Conservation (phyloP, 2,797 vertebrate species). For the Danio choprae region DNA sequence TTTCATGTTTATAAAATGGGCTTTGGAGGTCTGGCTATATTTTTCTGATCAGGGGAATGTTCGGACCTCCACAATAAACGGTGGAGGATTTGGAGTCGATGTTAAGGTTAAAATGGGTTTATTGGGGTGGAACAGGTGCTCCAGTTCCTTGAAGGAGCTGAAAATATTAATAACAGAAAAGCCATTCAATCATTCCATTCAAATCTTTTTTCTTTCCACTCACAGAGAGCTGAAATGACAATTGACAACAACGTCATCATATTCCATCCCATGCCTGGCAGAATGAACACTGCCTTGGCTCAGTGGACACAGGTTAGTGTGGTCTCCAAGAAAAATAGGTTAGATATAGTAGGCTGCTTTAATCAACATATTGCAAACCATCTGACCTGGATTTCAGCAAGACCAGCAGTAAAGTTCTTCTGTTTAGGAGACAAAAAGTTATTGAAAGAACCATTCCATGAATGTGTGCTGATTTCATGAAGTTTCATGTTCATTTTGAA, state of each 20-base stretch:
- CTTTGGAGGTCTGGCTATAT: slow-evolving; percentile 51
- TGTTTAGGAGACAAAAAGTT: background rate
- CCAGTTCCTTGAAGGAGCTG: slow-evolving; percentile 27
- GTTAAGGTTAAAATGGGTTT: slow-evolving; percentile 46
- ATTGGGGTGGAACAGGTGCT: slow-evolving; percentile 36
- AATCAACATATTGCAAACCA: background rate
- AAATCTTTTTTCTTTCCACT: background rate
- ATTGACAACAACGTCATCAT: background rate
- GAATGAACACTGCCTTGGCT: slow-evolving; percentile 2
- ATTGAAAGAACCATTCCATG: background rate
- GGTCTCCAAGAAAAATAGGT: background rate
- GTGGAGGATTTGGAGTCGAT: background rate
- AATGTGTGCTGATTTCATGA: background rate
- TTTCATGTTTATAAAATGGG: slow-evolving; percentile 71
- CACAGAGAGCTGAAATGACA: slow-evolving; percentile 4
- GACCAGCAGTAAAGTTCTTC: background rate
- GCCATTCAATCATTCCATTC: slow-evolving; percentile 5
- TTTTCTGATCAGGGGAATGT: slow-evolving; percentile 15
- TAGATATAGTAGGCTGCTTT: background rate
- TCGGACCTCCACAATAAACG: slow-evolving; percentile 14
- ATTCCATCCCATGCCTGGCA: background rate
- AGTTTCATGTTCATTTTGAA: background rate
- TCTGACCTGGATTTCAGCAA: background rate
- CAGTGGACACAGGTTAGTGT: background rate
- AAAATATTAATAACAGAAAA: slow-evolving; percentile 5